These are phyloP conservation scores for Calcarius ornatus DNA, from an alignment of 2,113 vertebrate genomes.

Conservation along the genomic window DNA sequence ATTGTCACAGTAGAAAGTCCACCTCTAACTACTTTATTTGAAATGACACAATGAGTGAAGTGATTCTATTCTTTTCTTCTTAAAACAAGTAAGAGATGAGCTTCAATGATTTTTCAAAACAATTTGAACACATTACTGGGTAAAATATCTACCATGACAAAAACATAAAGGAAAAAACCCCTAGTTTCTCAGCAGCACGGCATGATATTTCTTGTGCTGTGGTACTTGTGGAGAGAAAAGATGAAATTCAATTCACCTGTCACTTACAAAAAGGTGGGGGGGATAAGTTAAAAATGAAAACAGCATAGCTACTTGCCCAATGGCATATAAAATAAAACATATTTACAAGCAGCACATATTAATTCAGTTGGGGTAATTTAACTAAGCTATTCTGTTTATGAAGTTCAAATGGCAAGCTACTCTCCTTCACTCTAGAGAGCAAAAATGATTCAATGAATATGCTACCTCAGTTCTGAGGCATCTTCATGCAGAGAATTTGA, in stretches of 20 bases:
- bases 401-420: conserved; percentile 7
- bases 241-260: neutral
- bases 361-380: neutral
- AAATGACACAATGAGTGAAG: neutral
- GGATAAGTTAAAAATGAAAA: neutral
- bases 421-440: neutral
- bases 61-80: neutral
- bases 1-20: neutral
- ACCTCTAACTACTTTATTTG: neutral
- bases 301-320: neutral
- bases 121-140: neutral
- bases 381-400: neutral
- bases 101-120: neutral
- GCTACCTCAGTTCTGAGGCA: neutral
- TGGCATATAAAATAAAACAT: neutral
- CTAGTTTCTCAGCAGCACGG: neutral
- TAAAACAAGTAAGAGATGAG: neutral
- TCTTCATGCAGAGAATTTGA: neutral
- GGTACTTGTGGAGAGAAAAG: neutral
- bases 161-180: neutral
- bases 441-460: neutral
- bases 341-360: neutral
- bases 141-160: conserved; percentile 1
- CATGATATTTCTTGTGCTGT: neutral
- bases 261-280: neutral